Conservation (phyloP, 2,888 invertebrate genomes). For the Phania funesta region DNA sequence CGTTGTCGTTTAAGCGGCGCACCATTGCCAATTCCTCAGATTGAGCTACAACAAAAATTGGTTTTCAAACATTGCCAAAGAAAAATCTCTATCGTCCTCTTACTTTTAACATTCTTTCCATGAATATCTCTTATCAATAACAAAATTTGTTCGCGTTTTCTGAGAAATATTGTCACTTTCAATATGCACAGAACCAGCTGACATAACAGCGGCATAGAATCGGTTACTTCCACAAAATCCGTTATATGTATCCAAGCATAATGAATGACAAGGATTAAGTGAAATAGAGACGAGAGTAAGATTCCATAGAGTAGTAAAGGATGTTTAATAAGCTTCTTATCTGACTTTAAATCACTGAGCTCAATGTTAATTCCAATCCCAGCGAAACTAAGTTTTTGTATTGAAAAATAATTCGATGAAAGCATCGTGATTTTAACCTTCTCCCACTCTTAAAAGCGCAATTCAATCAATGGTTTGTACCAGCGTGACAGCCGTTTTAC, state of each 20-base stretch:
- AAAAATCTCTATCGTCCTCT: neutral
- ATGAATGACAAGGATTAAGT: neutral
- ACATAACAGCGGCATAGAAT: conserved; percentile 27
- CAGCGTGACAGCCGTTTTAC: neutral
- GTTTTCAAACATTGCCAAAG: neutral
- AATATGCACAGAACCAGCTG: conserved; percentile 26
- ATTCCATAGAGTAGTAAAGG: conserved; percentile 3
- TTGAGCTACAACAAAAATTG: neutral
- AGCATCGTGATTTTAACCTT: neutral
- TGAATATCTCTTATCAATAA: conserved; percentile 11
- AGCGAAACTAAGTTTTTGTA: conserved; percentile 33
- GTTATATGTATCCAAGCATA: conserved; percentile 4
- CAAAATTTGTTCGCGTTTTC: conserved; percentile 24
- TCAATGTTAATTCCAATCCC: conserved; percentile 14
- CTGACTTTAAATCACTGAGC: neutral
- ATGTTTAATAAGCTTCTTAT: neutral
- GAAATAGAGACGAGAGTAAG: neutral
- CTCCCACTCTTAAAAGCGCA: neutral
- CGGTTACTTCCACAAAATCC: conserved; percentile 33
- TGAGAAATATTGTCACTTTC: conserved; percentile 34
- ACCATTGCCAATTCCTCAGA: conserved; percentile 23
- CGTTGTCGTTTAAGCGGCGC: conserved; percentile 18
- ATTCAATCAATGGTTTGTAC: neutral
- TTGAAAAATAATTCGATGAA: conserved; percentile 31
- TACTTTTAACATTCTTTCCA: conserved; percentile 8